Conservation (phyloP, 2,797 vertebrate species). For the Caiman crocodilus region DNA sequence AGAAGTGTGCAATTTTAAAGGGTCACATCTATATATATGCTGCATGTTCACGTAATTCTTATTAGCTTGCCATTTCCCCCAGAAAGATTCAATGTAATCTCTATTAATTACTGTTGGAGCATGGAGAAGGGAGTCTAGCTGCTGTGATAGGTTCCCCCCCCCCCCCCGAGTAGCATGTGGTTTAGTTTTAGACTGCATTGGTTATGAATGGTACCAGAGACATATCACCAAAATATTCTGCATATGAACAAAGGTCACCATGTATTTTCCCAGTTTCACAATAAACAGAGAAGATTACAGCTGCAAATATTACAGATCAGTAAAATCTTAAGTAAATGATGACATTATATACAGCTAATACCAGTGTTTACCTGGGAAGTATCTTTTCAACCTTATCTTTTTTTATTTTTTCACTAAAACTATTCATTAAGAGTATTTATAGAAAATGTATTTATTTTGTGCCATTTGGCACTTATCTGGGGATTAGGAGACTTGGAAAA, state of each 20-base stretch:
- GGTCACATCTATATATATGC: background rate
- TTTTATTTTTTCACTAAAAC: background rate
- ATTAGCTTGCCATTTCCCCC: background rate
- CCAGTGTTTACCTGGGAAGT: background rate
- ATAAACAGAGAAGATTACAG: background rate
- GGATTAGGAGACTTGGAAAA: background rate
- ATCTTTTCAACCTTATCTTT: no score
- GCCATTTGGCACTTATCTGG: background rate
- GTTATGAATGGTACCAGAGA: background rate
- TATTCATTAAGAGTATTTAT: background rate
- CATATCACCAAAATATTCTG: background rate
- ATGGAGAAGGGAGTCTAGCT: fast-evolving
- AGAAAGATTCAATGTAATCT: background rate
- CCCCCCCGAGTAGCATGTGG: background rate
- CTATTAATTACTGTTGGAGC: background rate
- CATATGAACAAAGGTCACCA: background rate
- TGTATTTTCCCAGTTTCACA: background rate
- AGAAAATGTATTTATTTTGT: background rate
- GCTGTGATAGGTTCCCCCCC: background rate
- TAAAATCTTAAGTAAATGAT: background rate
- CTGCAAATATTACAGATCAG: background rate
- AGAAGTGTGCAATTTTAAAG: background rate
- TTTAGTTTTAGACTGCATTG: background rate
- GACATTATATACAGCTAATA: background rate
- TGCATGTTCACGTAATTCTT: background rate